Base-by-base conservation (phyloP, 2,888 invertebrate genomes). In the Hartigia nigra region DNA sequence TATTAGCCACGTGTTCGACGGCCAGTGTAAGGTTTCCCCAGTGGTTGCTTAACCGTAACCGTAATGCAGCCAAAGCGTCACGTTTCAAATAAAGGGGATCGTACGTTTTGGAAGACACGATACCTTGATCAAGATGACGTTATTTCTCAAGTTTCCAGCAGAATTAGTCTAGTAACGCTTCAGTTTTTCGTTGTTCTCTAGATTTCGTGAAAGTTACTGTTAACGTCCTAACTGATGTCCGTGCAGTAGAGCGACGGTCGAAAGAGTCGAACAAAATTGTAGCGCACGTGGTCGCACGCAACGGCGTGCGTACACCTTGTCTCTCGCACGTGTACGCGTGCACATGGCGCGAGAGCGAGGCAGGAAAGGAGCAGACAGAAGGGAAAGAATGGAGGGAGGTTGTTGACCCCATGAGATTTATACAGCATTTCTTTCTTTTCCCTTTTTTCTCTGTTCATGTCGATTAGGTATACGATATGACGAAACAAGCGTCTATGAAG, bases 291-390 rank as follows among this genome's bases (percentile, higher is more conserved):
- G 55, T 55, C 55, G 55, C 69, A 78, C 72, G 74, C 36, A 72
- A 70, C 70, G 70, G 69, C 31, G 72, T 32, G 72, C 72, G 72
- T 74, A 76, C 74, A 74, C 76, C 76, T 75, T 78, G 72, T 70
- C 69, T 35, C 74, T 76, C 76, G 70, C 55, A 72, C 70, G 76
- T 70, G 72, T 32, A 72, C 34, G 72, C 72, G 55, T 55, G 31
- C 39, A 74, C 37, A 75, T 78, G 80, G 81, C 78, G 75, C 74
- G 79, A 72, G 74, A 39, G 70, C 37, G 74, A 72, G 69, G 74
- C 39, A 55, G 55, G 9, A 9, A 55, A 31, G n/a, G n/a, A n/a
- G 12, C 72, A 34, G 32, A 31, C 72, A 34, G 72, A 32, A 14
- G 72, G 72, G 31, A 72, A 34, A 72, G 72, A 31, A 34, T 34